A percentile compares a stretch with the other conserved stretches of the same genome.
phyloP scores from a whole-genome alignment of 2,113 vertebrate genomes.

The Bos taurus region DNA sequence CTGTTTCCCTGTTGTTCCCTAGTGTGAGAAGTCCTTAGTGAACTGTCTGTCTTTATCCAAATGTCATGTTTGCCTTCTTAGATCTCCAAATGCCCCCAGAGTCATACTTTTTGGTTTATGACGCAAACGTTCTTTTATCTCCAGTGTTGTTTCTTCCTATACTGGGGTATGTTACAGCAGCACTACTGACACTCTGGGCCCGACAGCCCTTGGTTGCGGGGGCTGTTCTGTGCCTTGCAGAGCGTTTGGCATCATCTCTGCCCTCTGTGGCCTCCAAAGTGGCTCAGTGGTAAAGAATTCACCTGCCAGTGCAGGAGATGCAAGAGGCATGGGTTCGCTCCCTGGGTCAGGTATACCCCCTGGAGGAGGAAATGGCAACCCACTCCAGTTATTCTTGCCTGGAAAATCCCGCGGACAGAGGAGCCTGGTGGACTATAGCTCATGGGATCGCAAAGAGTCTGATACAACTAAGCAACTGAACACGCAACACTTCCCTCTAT shows the following conservation, averaged over 20 bases:
- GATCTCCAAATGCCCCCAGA: background rate
- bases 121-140: background rate
- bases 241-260: background rate
- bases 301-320: background rate
- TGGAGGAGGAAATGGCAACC: background rate
- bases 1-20: too few species aligned
- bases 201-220: background rate
- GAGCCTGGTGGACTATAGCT: background rate
- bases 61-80: conserved; percentile 31
- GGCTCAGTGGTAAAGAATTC: background rate
- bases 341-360: background rate
- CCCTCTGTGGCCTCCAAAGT: background rate
- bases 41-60: conserved; percentile 34
- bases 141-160: background rate
- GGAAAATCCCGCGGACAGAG: background rate
- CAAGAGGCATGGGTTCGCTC: background rate
- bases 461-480: background rate
- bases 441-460: background rate
- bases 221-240: background rate
- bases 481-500: background rate
- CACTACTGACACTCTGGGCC: background rate
- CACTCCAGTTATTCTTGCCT: background rate
- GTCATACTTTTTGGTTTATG: background rate
- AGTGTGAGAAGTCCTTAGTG: background rate
- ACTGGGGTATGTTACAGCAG: background rate